A percentile compares a stretch with the other conserved stretches of the same genome.
These are phyloP conservation scores for Luffia ferchaultella DNA, from an alignment of 2,888 invertebrate species.

Conservation along the genomic window DNA sequence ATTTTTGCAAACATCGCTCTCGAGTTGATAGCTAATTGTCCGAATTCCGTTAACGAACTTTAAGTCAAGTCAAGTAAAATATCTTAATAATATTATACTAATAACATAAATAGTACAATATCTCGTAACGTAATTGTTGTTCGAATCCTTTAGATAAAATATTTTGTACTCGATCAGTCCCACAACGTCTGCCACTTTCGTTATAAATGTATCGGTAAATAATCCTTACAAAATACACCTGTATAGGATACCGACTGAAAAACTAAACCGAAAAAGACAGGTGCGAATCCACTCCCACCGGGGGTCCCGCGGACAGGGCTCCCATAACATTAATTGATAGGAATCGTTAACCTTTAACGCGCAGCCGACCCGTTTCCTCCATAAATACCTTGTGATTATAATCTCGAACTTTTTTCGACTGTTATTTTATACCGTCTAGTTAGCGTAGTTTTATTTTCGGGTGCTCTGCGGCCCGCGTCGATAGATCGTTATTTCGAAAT, in stretches of 20 bases:
- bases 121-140: background rate
- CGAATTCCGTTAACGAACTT: too few relatives aligned
- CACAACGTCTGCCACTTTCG: conserved; percentile 55
- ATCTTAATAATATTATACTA: too few relatives aligned
- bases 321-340: conserved; percentile 66
- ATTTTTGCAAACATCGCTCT: too few relatives aligned
- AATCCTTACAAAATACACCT: conserved; percentile 35
- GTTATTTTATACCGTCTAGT: conserved; percentile 49
- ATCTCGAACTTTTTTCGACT: conserved; percentile 47
- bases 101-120: too few relatives aligned
- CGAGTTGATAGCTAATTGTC: too few relatives aligned
- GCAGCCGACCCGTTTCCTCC: conserved; percentile 51
- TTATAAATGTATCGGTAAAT: conserved; percentile 56
- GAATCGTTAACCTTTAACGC: conserved; percentile 63
- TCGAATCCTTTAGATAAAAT: conserved; percentile 26
- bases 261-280: conserved; percentile 47
- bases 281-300: conserved; percentile 55
- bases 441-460: conserved; percentile 59
- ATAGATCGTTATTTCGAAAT: conserved; percentile 58
- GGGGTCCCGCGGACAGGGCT: conserved; percentile 39
- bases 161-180: conserved; percentile 57
- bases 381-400: conserved; percentile 57
- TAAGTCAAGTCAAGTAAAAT: too few relatives aligned
- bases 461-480: conserved; percentile 37
- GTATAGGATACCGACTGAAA: conserved; percentile 51